A percentile compares a stretch with the other conserved stretches of the same genome.
Evolutionary conservation across 2,113 vertebrate genomes (phyloP).

Genomic region (Clarias macrocephalus): DNA sequence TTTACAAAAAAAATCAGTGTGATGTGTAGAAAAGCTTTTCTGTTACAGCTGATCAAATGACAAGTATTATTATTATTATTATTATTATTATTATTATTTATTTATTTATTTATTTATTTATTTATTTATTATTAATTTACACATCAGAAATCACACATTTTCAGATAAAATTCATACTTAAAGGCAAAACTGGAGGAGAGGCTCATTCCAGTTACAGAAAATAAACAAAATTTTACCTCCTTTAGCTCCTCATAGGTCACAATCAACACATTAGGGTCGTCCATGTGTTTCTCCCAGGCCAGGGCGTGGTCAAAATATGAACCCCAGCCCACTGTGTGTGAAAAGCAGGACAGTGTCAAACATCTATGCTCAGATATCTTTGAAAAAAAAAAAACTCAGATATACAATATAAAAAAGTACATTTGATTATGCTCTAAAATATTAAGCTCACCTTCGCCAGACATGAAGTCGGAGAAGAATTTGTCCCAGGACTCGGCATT

Average conservation of each 20-base stretch:
- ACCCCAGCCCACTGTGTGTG: conserved; percentile 40
- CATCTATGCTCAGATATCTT: background rate
- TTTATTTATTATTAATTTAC: no score
- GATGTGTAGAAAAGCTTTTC: background rate
- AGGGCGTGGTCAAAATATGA: conserved; percentile 60
- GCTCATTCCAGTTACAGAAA: no score
- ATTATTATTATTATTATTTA: background rate
- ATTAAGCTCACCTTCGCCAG: conserved; percentile 67
- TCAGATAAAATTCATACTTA: no score
- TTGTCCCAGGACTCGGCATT: conserved; percentile 72
- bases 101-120: no score
- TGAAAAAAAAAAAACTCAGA: no score
- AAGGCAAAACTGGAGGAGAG: no score
- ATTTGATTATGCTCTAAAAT: background rate
- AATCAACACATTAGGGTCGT: conserved; percentile 52
- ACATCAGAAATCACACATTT: no score
- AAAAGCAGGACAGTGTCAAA: background rate
- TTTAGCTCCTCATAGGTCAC: conserved; percentile 56
- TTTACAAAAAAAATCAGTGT: background rate
- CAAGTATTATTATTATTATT: background rate
- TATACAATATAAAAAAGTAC: no score
- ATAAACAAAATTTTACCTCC: conserved; percentile 41
- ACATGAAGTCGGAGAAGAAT: conserved; percentile 75
- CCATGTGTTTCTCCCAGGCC: conserved; percentile 52
- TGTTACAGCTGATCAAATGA: background rate